phyloP scores from a whole-genome alignment of 1,140 invertebrate genomes.

The Drosophila micromelanica region DNA sequence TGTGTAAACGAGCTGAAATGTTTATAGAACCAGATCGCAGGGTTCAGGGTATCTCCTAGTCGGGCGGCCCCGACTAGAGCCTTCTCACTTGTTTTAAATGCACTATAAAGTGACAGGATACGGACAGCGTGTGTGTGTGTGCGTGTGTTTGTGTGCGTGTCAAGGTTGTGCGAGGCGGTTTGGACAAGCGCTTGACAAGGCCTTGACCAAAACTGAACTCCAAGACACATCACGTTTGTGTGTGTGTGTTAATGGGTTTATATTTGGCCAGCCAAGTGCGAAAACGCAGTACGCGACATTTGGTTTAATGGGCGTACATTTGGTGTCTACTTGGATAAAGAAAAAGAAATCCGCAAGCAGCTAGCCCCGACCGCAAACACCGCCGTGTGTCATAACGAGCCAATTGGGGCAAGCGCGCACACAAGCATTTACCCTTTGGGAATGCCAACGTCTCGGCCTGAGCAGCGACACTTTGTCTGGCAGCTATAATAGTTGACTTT shows the following conservation, averaged over 20 bases:
- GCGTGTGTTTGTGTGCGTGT: constrained; percentile 35
- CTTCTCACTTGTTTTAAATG: constrained; percentile 76
- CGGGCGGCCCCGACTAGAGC: too few relatives aligned
- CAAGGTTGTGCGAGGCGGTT: constrained; percentile 58
- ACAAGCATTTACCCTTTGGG: constrained; percentile 42
- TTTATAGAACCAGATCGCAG: too few relatives aligned
- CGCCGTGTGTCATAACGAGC: constrained; percentile 13
- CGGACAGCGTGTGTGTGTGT: background rate
- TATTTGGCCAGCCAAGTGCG: constrained; percentile 35
- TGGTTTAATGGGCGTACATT: constrained; percentile 62
- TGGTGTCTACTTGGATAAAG: constrained; percentile 30
- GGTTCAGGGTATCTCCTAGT: too few relatives aligned
- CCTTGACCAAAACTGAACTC: constrained; percentile 68
- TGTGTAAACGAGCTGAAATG: too few relatives aligned
- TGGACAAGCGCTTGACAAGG: constrained; percentile 30
- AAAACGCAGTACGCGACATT: constrained; percentile 44
- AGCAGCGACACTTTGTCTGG: constrained; percentile 48
- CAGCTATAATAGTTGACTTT: constrained; percentile 17
- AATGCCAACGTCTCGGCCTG: constrained; percentile 20
- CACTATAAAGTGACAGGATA: constrained; percentile 26
- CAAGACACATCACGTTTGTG: constrained; percentile 34
- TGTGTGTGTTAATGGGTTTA: constrained; percentile 16
- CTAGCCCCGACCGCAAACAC: background rate
- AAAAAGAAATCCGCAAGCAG: constrained; percentile 15
- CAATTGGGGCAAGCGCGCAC: background rate